Base-by-base conservation (phyloP, 2,888 invertebrate species). In the Anagyrus pseudococci region DNA sequence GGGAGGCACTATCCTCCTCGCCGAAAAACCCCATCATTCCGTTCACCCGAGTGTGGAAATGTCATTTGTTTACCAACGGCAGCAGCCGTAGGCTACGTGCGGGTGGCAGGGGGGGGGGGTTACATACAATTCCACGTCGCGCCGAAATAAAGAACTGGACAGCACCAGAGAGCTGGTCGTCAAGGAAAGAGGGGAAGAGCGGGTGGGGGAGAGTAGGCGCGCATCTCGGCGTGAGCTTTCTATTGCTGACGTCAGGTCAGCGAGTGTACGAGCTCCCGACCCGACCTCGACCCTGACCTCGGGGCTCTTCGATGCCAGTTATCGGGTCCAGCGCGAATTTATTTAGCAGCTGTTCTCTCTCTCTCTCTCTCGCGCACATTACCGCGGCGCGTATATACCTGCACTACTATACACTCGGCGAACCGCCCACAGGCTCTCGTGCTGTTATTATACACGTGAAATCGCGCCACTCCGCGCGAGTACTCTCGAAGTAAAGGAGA, bases 251-350 rank as follows among this genome's bases (percentile, higher is more conserved):
- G 62, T 66, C 62, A 62, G 46, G 29, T 20, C 19, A n/a, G 23
- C 20, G 13, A 17, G 25, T 13, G n/a, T 37, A n/a, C 37, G 23
- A 13, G 33, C 23, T 13, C 22, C 33, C 53, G 58, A 46, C 61
- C 46, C 43, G 61, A 57, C 66, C 66, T 60, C 47, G 62, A 66
- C 66, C 66, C 60, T 66, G 66, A 62, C 62, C 66, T 62, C 56
- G 3, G 7, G 49, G 20, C 48, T 23, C 25, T 17, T 22, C 41
- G 20, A 52, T 43, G 44, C 48, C 58, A 49, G 46, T 57, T 60
- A 66, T 66, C 60, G 66, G n/a, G 66, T 66, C 62, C 59, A 62
- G 53, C 19, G 37, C 25, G 52, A 60, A 66, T 66, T 66, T 66
- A 62, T 62, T 66, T 60, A 66, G 37, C 44, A 26, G 43, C n/a